Conservation (phyloP, 2,888 invertebrate genomes). For the Xestia c-nigrum region DNA sequence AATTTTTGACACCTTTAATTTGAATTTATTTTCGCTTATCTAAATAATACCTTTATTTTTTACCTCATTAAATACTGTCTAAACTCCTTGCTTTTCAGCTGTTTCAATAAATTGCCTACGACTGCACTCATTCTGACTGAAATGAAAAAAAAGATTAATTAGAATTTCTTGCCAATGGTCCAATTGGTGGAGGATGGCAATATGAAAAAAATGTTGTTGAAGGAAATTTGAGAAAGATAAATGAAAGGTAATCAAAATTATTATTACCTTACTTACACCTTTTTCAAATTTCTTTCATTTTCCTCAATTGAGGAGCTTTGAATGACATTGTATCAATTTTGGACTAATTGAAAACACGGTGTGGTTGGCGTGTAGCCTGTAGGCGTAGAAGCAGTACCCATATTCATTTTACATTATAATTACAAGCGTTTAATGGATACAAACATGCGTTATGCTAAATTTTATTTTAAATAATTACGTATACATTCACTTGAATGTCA, state of each 20-base stretch:
- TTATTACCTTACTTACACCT: too few species aligned
- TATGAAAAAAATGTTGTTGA: too few species aligned
- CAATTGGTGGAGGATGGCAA: too few species aligned
- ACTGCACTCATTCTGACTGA: conserved; percentile 82
- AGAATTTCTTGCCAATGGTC: not conserved
- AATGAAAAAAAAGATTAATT: conserved; percentile 46
- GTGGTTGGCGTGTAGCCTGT: not conserved
- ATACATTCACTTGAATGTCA: conserved; percentile 72
- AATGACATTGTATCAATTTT: too few species aligned
- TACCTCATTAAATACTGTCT: conserved; percentile 96
- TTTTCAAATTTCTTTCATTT: too few species aligned
- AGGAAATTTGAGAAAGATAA: conserved; percentile 13
- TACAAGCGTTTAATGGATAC: conserved; percentile 5
- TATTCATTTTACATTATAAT: not conserved
- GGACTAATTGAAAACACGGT: not conserved
- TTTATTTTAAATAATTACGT: conserved; percentile 66
- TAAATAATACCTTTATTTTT: conserved; percentile 21
- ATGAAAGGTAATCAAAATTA: not conserved
- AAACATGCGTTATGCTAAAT: conserved; percentile 51
- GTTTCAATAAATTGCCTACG: conserved; percentile 87
- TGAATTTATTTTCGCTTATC: too few species aligned
- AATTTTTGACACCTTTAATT: too few species aligned
- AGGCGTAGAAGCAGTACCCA: not conserved
- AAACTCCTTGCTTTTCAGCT: conserved; percentile 95
- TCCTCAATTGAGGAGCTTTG: too few species aligned